Percentiles rank a stretch among this genome's conserved stretches.
phyloP scores from a whole-genome alignment of 2,797 vertebrate species.

The Spondyliosoma cantharus region DNA sequence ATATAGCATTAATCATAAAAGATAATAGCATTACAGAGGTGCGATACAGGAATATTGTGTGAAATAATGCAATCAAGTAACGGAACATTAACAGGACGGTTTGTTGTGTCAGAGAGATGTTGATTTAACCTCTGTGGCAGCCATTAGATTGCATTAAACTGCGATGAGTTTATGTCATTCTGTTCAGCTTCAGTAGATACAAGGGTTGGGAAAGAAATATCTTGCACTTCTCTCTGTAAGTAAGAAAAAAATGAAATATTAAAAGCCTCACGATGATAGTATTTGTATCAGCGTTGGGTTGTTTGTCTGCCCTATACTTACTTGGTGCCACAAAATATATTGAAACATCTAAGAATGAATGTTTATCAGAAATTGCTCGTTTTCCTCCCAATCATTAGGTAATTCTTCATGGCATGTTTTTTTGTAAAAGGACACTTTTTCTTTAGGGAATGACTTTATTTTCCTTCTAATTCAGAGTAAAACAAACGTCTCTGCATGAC shows the following conservation, averaged over 20 bases:
- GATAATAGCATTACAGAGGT: slow-evolving; percentile 32
- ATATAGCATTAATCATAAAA: slow-evolving; percentile 33
- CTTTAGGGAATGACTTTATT: neutral
- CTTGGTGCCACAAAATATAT: neutral
- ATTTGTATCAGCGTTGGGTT: neutral
- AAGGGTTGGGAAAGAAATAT: neutral
- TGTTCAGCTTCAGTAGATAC: slow-evolving; percentile 4
- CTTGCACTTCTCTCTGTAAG: slow-evolving; percentile 11
- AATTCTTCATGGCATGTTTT: neutral
- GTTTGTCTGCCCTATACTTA: neutral
- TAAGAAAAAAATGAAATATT: neutral
- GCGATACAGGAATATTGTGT: slow-evolving; percentile 23
- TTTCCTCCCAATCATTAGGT: neutral
- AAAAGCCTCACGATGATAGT: neutral
- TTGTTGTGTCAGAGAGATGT: slow-evolving; percentile 13
- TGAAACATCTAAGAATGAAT: neutral
- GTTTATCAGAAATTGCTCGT: neutral
- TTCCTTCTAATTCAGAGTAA: neutral
- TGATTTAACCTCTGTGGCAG: slow-evolving; percentile 38
- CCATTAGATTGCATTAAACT: slow-evolving; percentile 24
- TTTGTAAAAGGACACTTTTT: neutral
- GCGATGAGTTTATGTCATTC: slow-evolving; percentile 12
- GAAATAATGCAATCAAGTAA: slow-evolving; percentile 29
- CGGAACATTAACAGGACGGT: slow-evolving; percentile 18
- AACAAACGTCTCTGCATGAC: neutral